Base-by-base conservation (phyloP, 1,140 invertebrate species). In the Portunus trituberculatus region DNA sequence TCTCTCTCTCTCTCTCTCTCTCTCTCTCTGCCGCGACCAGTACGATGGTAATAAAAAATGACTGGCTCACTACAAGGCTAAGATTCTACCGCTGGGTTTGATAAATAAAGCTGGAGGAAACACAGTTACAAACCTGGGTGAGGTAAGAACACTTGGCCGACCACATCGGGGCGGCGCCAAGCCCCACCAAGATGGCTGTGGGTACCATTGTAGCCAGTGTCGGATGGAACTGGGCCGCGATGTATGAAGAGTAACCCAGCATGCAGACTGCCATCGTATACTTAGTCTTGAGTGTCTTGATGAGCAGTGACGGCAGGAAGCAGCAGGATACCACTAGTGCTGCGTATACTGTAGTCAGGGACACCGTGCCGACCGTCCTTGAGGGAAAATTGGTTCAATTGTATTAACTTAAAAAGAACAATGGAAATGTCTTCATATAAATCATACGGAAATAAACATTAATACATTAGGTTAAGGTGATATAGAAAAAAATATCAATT, bases 161-260 rank as follows among this genome's bases (percentile, higher is more conserved):
- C 99, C 99, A 99, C 98, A 99, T 98, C 76, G 99, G 99, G 0
- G 99, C 99, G 1, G 99, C 99, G 0, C 99, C 99, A 32, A 99
- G 97, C 96, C 99, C 99, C 28, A 98, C 97, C 28, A 98, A 96
- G n/a, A 97, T 98, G 7, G 99, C 99, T 28, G 99, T 98, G 0
- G 99, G 99, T n/a, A 99, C 98, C 32, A 99, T 97, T 1, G 99
- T 99, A 96, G 98, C 99, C 97, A 98, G 99, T 93, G 97, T 97
- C 0, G 99, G 98, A 96, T 99, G 98, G 96, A 99, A 99, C 97
- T 99, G 99, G 1, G 99, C 98, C 10, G 97, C 98, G 96, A 99
- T 99, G 97, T 99, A 99, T 0, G 98, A 98, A 8, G 98, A 98
- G 97, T 99, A 99, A 96, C 99, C 99, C 67, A 99, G 97, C 98